Evolutionary conservation across 2,888 invertebrate species (phyloP).

Genomic region (Trissonchulus latispiculum): DNA sequence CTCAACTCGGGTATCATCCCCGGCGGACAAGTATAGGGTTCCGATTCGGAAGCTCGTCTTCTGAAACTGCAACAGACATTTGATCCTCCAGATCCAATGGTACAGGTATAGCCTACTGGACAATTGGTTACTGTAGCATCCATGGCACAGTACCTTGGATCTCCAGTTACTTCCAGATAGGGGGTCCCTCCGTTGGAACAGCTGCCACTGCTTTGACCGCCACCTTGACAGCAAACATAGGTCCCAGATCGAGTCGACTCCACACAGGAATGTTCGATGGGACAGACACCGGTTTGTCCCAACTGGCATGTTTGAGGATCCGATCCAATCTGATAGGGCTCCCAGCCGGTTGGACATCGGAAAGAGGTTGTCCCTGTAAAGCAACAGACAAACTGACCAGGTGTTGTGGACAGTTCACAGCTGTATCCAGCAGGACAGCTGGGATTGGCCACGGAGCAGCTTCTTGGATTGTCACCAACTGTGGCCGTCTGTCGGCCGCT

Average conservation of each 20-base stretch:
- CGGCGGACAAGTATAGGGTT: not conserved
- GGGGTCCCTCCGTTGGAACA: not conserved
- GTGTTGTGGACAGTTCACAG: conserved; percentile 8
- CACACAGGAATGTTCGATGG: not conserved
- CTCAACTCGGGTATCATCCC: not conserved
- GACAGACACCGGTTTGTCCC: not conserved
- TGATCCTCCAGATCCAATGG: not conserved
- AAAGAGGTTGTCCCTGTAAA: not conserved
- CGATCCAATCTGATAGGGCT: not conserved
- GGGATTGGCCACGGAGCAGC: not conserved
- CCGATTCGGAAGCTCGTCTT: not conserved
- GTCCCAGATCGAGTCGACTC: conserved; percentile 11
- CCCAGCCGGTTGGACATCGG: conserved; percentile 11
- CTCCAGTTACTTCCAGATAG: not conserved
- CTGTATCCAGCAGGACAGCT: conserved; percentile 17
- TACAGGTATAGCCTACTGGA: not conserved
- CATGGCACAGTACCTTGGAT: not conserved
- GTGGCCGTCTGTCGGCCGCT: not conserved
- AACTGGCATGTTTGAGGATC: conserved; percentile 11
- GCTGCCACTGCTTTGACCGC: not conserved
- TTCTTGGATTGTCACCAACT: not conserved
- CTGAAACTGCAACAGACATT: not conserved
- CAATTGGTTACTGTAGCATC: not conserved
- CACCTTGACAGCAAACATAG: not conserved
- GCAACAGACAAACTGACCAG: conserved; percentile 16